Conservation (phyloP, 2,888 invertebrate genomes). For the Adineta ricciae region DNA sequence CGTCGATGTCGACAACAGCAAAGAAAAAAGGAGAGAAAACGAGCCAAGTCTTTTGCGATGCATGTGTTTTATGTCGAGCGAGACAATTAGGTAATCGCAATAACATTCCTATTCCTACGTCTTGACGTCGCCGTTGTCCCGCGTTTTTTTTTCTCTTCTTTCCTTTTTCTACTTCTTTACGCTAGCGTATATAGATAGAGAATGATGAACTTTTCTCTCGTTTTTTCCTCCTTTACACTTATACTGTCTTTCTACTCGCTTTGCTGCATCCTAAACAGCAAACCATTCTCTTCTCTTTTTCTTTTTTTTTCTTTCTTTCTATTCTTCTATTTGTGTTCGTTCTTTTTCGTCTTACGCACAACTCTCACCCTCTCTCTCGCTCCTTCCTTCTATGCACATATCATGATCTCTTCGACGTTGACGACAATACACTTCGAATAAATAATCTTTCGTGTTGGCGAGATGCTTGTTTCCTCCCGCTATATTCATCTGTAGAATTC, state of each 20-base stretch:
- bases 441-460: background rate
- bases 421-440: background rate
- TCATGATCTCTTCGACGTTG: constrained; percentile 13
- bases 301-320: background rate
- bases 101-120: background rate
- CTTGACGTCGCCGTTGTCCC: background rate
- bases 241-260: background rate
- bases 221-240: background rate
- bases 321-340: background rate
- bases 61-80: background rate
- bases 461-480: background rate
- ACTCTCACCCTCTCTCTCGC: background rate
- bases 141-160: background rate
- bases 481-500: background rate
- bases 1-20: background rate
- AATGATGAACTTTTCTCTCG: constrained; percentile 1
- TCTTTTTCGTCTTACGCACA: constrained; percentile 3
- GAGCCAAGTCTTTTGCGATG: background rate
- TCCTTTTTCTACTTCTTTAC: background rate
- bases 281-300: background rate
- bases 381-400: background rate
- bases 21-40: background rate
- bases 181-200: background rate
- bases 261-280: background rate
- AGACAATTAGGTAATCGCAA: constrained; percentile 13